Evolutionary conservation across 2,113 vertebrate species (phyloP).

Genomic region (Lathamus discolor): DNA sequence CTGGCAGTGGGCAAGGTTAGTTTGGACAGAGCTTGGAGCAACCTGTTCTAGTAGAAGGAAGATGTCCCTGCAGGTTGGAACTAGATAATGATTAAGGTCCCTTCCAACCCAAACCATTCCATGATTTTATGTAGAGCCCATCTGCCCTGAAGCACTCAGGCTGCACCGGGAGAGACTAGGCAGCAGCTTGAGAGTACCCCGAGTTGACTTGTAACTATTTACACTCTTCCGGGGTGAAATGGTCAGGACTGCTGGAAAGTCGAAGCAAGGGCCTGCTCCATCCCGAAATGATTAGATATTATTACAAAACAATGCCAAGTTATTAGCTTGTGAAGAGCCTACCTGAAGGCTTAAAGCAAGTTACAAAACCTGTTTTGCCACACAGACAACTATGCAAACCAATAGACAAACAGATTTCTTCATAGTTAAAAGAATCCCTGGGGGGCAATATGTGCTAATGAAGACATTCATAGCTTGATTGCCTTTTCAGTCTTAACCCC

Average conservation of each 20-base stretch:
- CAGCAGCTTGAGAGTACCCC: fast-evolving
- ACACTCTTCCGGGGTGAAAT: neutral
- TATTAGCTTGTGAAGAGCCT: neutral
- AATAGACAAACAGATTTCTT: neutral
- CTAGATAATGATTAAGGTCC: neutral
- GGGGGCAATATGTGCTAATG: neutral
- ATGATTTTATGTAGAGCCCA: fast-evolving
- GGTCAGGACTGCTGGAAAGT: neutral
- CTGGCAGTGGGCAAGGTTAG: neutral
- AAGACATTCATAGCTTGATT: neutral
- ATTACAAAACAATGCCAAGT: neutral
- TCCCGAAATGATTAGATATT: neutral
- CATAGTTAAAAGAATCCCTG: neutral
- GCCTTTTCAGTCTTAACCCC: too few relatives aligned
- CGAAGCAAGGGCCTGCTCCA: neutral
- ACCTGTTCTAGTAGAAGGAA: neutral
- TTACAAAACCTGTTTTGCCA: slow-evolving; percentile 7
- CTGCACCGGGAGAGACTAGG: neutral
- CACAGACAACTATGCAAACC: neutral
- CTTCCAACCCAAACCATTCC: neutral
- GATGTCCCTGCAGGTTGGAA: neutral
- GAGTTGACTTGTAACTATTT: too few relatives aligned
- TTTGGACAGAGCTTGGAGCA: neutral
- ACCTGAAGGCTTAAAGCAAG: neutral
- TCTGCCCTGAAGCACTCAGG: fast-evolving